Conservation (phyloP, 2,113 vertebrate species). For the Eidolon helvum region DNA sequence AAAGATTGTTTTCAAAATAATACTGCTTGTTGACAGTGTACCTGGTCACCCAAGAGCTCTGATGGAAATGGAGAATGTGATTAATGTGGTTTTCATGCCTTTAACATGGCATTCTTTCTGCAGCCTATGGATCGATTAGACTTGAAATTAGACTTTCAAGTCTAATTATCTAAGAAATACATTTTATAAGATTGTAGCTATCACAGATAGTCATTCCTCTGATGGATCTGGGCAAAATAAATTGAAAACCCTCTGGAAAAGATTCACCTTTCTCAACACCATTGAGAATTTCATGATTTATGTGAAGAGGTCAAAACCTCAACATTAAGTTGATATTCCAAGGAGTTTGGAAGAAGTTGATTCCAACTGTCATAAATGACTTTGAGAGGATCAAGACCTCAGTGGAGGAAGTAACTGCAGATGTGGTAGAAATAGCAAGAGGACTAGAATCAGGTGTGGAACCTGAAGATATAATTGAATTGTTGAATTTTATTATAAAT, state of each 20-base stretch:
- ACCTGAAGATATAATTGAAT: background rate
- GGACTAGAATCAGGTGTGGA: background rate
- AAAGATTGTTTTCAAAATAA: background rate
- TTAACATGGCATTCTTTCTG: background rate
- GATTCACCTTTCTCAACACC: background rate
- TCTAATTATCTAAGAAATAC: background rate
- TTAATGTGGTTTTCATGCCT: background rate
- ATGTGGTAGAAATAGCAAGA: background rate
- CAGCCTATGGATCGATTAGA: background rate
- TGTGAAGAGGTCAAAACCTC: background rate
- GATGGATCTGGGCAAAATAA: background rate
- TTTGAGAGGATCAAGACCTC: background rate
- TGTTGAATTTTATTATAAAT: background rate
- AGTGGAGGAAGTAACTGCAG: background rate
- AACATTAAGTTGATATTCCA: too few species aligned
- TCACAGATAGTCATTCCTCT: background rate
- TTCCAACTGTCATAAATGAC: background rate
- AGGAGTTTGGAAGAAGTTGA: background rate
- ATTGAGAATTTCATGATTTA: background rate
- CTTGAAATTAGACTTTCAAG: background rate
- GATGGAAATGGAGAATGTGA: background rate
- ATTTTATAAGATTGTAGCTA: background rate
- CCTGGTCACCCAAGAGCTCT: background rate
- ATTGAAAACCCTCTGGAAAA: background rate
- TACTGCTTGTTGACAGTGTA: background rate